Evolutionary conservation across 1,140 invertebrate genomes (phyloP), one percentile per base, ranked within the genome.

Genomic region (Periplaneta americana): DNA sequence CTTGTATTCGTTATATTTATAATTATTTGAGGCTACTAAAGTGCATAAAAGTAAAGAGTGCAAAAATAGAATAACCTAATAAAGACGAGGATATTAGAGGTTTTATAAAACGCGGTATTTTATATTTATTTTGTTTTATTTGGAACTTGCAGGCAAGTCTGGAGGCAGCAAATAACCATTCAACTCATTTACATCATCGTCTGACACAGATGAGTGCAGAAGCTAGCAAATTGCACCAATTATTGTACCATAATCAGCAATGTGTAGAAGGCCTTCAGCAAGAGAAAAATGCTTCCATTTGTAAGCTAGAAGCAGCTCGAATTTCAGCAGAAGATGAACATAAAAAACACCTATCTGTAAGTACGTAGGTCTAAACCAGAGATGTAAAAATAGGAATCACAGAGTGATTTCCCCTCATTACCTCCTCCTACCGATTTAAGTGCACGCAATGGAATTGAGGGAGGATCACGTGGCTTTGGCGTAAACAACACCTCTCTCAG

Each of bases 171-270:
- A 88, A 88, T 37, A 88, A 88, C 84, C 86, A 89, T 82, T 86
- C 88, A 15, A 89, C 88, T 2, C 88, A 88, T 84, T 84, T 92
- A 11, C 88, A 91, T 79, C 91, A 92, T 66, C 87, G 87, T 82
- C 82, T 91, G 22, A 87, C 88, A 0, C 89, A 90, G 84, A 83
- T 91, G 4, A 86, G 86, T 28, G 87, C 87, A 11, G 89, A 91
- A 80, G 87, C 88, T 5, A 88, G 86, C 80, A 86, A 88, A 83
- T 85, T 91, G 28, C 89, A 90, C 82, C 89, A 91, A 82, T 83
- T 91, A 82, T 84, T 91, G 22, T 89, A 90, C 80, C 86, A 89
- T 48, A 88, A 87, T 2, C 89, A 91, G 80, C 90, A 91, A 81
- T 88, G 87, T 82, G 86, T 89, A 5, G 91, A 91, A 85, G 87